Conservation (phyloP, 2,113 vertebrate genomes). For the Brachyhypopomus gauderio region DNA sequence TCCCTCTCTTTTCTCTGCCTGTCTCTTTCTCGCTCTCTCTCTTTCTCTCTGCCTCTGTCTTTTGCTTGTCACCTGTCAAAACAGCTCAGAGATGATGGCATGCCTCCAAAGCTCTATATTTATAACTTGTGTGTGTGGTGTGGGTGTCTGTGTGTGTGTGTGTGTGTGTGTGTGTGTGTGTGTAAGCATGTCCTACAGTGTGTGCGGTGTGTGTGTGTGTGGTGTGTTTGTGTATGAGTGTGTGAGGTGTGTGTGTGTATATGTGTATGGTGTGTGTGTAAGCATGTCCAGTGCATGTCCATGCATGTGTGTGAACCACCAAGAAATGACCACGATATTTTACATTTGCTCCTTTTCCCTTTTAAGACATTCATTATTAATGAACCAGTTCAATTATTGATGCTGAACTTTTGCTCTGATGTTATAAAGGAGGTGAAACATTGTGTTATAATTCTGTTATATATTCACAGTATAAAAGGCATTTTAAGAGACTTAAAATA, state of each 20-base stretch:
- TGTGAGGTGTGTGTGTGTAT: neutral
- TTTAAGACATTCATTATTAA: too few species aligned
- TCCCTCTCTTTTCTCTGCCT: too few species aligned
- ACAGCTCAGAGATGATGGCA: slow-evolving; percentile 8
- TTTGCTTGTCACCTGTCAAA: neutral
- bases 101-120: slow-evolving; percentile 4
- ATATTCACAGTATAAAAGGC: too few species aligned
- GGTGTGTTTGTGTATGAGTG: neutral
- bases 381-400: too few species aligned
- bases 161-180: neutral
- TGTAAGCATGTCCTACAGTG: neutral
- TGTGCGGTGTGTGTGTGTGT: neutral
- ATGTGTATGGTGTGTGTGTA: too few species aligned
- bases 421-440: too few species aligned
- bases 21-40: neutral
- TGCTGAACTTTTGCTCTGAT: too few species aligned
- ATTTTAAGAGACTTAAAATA: too few species aligned
- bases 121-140: neutral
- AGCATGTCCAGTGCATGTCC: too few species aligned
- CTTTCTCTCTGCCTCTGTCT: neutral
- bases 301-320: neutral
- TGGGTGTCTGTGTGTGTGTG: neutral
- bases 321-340: neutral
- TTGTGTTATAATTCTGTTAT: too few species aligned
- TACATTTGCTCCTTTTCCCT: neutral